Conservation (phyloP, 2,113 vertebrate species). For the Psittacula cyanocephala region DNA sequence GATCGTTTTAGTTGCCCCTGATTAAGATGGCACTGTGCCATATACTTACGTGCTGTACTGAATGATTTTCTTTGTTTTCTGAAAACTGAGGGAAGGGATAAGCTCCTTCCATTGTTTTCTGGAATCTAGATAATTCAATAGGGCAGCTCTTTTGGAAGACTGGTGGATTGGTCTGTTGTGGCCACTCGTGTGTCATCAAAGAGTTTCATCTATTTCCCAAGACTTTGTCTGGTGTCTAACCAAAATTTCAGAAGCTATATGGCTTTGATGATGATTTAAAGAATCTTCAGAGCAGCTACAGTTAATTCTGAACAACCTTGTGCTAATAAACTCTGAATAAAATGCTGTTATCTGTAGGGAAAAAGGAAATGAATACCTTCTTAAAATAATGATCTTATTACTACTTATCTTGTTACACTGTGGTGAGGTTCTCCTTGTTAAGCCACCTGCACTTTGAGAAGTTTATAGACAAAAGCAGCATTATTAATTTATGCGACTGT, state of each 20-base stretch:
- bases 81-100: background rate
- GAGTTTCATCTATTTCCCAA: background rate
- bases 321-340: slow-evolving; percentile 39
- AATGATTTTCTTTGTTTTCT: background rate
- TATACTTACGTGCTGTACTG: background rate
- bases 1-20: background rate
- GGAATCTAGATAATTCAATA: background rate
- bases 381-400: slow-evolving; percentile 62
- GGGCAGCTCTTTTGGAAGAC: background rate
- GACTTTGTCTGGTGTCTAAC: background rate
- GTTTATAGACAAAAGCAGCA: slow-evolving; percentile 51
- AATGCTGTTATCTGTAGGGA: slow-evolving; percentile 45
- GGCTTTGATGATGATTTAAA: background rate
- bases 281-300: slow-evolving; percentile 2
- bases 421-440: slow-evolving; percentile 51
- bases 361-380: slow-evolving; percentile 41
- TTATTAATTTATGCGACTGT: slow-evolving; percentile 52
- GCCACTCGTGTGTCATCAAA: background rate
- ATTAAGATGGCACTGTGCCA: background rate
- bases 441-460: slow-evolving; percentile 63
- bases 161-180: background rate
- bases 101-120: background rate
- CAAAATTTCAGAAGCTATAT: background rate
- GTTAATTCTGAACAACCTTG: slow-evolving; percentile 49
- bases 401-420: slow-evolving; percentile 60